A percentile compares a stretch with the other conserved stretches of the same genome.
These are phyloP conservation scores for Malaclemys terrapin DNA, from an alignment of 2,113 vertebrate species.

Conservation along the genomic window DNA sequence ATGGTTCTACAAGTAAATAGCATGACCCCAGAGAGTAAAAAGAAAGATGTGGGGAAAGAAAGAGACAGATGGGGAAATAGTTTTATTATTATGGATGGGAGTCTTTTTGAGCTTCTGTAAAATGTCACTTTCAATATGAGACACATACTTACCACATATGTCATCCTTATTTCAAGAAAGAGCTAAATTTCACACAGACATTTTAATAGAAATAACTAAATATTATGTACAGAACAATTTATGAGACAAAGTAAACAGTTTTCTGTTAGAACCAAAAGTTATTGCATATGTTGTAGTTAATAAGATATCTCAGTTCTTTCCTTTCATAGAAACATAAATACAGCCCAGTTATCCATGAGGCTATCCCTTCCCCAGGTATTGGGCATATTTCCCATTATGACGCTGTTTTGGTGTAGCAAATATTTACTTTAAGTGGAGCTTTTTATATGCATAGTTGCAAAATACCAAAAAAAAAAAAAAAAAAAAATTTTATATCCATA, in stretches of 20 bases:
- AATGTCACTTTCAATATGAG: slow-evolving; percentile 11
- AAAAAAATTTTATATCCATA: neutral
- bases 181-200: fast-evolving
- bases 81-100: slow-evolving; percentile 37
- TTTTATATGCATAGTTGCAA: neutral
- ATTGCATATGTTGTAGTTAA: too few relatives aligned
- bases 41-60: neutral
- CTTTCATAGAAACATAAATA: too few relatives aligned
- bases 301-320: too few relatives aligned
- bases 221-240: neutral
- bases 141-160: neutral
- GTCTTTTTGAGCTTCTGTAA: slow-evolving; percentile 19
- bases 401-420: too few relatives aligned
- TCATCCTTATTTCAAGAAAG: neutral
- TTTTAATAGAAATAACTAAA: neutral
- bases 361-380: too few relatives aligned
- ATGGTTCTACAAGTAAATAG: slow-evolving; percentile 15
- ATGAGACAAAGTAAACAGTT: neutral
- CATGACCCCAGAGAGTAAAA: slow-evolving; percentile 25
- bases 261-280: too few relatives aligned
- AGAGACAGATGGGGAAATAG: slow-evolving; percentile 45
- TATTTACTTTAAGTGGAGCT: neutral
- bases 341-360: too few relatives aligned
- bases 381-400: too few relatives aligned
- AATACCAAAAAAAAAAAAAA: neutral